Evolutionary conservation across 2,888 invertebrate genomes (phyloP), one percentile per base, ranked within the genome.

Genomic region (Eremobia ochroleuca): DNA sequence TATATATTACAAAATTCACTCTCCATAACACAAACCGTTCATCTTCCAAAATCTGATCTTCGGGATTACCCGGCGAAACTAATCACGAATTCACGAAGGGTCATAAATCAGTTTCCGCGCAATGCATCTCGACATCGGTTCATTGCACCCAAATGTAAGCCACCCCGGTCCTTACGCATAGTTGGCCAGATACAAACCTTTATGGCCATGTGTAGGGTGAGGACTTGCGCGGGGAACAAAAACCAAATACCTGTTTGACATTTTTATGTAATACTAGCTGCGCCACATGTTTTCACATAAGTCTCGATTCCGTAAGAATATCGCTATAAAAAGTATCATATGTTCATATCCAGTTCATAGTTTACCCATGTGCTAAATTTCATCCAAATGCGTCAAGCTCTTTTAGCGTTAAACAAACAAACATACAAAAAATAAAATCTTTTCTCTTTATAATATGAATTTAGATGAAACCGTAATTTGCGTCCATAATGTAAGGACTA

Each of bases 111-210:
- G 71, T 85, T 88, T 86, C 83, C 81, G 73, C 85, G 77, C 85
- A 78, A 83, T 88, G 89, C 87, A 88, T 77, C 85, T 79, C 83
- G 80, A 78, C 86, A 80, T 66, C 86, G 75, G 87, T 87, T 85
- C 88, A 88, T 67, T 88, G 87, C 86, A 86, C 86, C 37, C 59
- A 77, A 85, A 83, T 78, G 84, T 81, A 85, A 87, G 82, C 82
- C 76, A 70, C 82, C 80, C 73, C 79, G 79, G 85, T 87, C 76
- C 78, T 86, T 85, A 83, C 87, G 88, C 88, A 79, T 86, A 87
- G 85, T 87, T 85, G 82, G 73, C 31, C 52, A 43, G 49, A 73
- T 81, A 80, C 61, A 76, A 82, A 70, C 31, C 37, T 79, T 74
- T 72, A 76, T 11, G 34, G 40, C 40, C 1, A 13, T 15, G n/a